Conservation (phyloP, 2,113 vertebrate genomes). For the Ochotona princeps region DNA sequence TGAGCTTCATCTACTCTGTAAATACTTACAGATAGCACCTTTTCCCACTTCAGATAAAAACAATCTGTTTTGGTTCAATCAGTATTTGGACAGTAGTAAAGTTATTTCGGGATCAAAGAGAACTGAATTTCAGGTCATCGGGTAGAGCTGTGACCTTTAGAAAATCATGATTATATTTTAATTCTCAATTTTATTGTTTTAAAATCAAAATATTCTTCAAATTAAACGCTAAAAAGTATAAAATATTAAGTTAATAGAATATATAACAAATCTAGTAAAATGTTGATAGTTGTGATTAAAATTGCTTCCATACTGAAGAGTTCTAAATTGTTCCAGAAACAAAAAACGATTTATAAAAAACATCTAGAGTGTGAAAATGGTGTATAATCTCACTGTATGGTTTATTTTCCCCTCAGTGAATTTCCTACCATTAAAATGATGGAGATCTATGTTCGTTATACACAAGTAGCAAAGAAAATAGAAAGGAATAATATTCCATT, state of each 20-base stretch:
- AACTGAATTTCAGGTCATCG: neutral
- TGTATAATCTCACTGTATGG: neutral
- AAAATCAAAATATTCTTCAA: neutral
- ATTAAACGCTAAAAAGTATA: neutral
- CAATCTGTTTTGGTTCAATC: neutral
- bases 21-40: neutral
- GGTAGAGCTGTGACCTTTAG: neutral
- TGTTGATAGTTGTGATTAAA: neutral
- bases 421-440: slow-evolving; percentile 20
- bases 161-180: neutral
- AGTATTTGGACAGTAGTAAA: neutral
- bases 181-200: neutral
- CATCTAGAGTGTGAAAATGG: neutral
- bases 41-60: neutral
- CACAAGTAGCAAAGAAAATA: neutral
- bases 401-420: neutral
- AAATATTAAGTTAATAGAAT: neutral
- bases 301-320: neutral
- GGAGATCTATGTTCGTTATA: neutral
- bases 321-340: neutral
- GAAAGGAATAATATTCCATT: neutral
- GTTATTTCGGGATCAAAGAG: neutral
- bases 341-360: neutral
- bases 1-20: neutral
- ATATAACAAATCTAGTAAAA: neutral